A percentile compares a stretch with the other conserved stretches of the same genome.
Conservation (phyloP, 2,797 vertebrate genomes). For the Saguinus oedipus region DNA sequence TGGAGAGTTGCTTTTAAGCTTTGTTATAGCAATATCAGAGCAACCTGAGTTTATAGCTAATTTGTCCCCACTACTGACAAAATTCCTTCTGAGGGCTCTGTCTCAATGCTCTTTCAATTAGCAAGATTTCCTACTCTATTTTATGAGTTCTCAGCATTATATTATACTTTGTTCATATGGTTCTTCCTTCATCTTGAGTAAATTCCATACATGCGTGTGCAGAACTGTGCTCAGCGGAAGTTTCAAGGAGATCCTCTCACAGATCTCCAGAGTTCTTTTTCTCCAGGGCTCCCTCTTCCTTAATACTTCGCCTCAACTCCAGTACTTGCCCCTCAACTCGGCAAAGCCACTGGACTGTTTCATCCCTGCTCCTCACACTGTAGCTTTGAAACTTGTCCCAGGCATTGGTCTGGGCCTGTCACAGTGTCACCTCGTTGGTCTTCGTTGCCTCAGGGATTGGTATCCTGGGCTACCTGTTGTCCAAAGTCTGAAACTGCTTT, state of each 20-base stretch:
- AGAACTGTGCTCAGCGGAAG: not conserved
- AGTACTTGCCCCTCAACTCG: not conserved
- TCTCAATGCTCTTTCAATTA: not conserved
- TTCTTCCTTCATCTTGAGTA: not conserved
- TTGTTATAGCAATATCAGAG: not conserved
- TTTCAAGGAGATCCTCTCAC: not conserved
- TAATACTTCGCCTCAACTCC: accelerated
- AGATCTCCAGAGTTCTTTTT: not conserved
- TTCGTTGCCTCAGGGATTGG: not conserved
- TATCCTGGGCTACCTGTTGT: not conserved
- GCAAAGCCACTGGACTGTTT: not conserved
- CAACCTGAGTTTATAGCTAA: not conserved
- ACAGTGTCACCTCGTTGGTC: not conserved
- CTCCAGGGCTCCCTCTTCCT: not conserved
- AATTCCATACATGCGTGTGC: not conserved
- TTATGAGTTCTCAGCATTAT: not conserved
- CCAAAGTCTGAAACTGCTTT: not conserved
- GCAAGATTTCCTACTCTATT: not conserved
- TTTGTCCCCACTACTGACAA: not conserved
- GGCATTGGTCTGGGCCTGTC: not conserved
- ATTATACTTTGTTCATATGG: not conserved
- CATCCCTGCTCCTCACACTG: not conserved
- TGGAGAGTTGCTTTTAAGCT: not conserved
- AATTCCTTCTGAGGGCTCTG: not conserved
- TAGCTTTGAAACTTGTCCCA: not conserved